Evolutionary conservation across 2,113 vertebrate species (phyloP), one percentile per base, ranked within the genome.

Genomic region (Platycercus adscitus): DNA sequence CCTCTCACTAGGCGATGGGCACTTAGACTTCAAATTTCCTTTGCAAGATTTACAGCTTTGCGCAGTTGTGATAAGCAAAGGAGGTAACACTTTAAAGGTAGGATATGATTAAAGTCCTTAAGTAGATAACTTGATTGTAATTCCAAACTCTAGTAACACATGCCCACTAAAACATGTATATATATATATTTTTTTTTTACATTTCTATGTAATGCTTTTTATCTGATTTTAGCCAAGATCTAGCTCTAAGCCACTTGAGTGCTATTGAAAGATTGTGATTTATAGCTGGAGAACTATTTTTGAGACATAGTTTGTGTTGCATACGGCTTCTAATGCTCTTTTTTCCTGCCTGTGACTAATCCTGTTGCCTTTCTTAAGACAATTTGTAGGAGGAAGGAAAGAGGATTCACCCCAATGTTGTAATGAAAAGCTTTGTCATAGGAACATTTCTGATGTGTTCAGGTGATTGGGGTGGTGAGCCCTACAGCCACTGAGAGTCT

Each of bases 271-370:
- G 41, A 43, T 56, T 86, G 31, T 68, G 63, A 86, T 87, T 85
- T 94, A 65, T 81, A 33, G 61, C 44, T 58, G 56, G 76, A 86
- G 50, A 88, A 83, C 64, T 53, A 56, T 86, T 92, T 97, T 81
- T 92, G 83, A 94, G 61, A 76, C 91, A 56, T 65, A 56, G 17
- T 89, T 96, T 96, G 92, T 93, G 61, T 95, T 94, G 84, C 41
- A 39, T 56, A 52, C 11, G 64, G 88, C 46, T 86, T 77, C 64
- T 60, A 65, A 81, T 93, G 90, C 76, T 93, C 88, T 86, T 93
- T 95, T 85, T 55, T 46, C 41, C 56, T 92, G 69, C 39, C 61
- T 89, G 49, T 97, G 88, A 96, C 80, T 97, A 95, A 96, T 95
- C 65, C 73, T 26, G 10, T 85, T 91, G 73, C 88, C 72, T 93